phyloP scores from a whole-genome alignment of 2,797 vertebrate species.

The Eulemur coronatus region DNA sequence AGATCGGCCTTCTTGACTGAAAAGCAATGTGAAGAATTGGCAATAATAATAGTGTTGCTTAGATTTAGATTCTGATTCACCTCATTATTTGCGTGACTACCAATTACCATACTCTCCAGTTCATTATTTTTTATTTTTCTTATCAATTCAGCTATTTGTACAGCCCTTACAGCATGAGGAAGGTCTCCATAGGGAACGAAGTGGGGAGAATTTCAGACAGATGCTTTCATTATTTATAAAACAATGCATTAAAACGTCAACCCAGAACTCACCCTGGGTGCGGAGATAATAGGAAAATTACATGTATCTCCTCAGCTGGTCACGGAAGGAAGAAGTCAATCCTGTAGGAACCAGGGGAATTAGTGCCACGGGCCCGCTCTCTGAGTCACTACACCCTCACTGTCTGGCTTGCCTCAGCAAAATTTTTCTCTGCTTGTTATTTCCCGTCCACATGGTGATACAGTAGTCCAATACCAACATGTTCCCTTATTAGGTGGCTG shows the following conservation, averaged over 20 bases:
- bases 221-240: conserved; percentile 46
- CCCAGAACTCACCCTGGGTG: not conserved
- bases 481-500: not conserved
- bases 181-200: not conserved
- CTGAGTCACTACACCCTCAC: not conserved
- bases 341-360: not conserved
- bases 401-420: not conserved
- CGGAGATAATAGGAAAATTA: conserved; percentile 7
- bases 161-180: not conserved
- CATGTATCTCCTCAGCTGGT: not conserved
- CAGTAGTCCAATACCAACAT: not conserved
- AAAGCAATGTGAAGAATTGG: not conserved
- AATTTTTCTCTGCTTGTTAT: not conserved
- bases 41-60: not conserved
- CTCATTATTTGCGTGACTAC: not conserved
- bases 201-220: not conserved
- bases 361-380: not conserved
- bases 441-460: not conserved
- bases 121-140: conserved; percentile 34
- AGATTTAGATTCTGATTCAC: not conserved
- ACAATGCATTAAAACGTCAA: conserved; percentile 46
- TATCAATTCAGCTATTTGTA: not conserved
- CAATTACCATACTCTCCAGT: not conserved
- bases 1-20: not conserved
- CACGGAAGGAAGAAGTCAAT: not conserved